phyloP scores from a whole-genome alignment of 2,888 invertebrate genomes.

The Rotaria magnacalcarata region DNA sequence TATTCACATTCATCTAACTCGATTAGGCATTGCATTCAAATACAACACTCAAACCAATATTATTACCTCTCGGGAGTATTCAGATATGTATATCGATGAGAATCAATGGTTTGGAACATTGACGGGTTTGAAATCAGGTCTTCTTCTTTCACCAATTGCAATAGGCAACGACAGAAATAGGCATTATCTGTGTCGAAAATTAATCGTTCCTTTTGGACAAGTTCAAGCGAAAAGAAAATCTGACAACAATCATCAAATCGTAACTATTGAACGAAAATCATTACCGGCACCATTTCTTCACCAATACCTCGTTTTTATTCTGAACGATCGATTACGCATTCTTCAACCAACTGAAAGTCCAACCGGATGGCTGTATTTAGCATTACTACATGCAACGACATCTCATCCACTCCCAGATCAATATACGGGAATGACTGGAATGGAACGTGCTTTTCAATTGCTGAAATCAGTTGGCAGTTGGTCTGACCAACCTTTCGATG shows the following conservation, averaged over 20 bases:
- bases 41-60: neutral
- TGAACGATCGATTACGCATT: slow-evolving; percentile 30
- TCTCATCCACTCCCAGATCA: neutral
- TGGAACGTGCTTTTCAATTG: slow-evolving; percentile 32
- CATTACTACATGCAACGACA: slow-evolving; percentile 16
- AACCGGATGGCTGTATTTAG: slow-evolving; percentile 15
- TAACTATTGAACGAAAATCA: neutral
- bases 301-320: neutral
- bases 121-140: neutral
- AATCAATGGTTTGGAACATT: slow-evolving; percentile 10
- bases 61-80: neutral
- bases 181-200: neutral
- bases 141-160: neutral
- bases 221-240: neutral
- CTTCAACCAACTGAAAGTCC: slow-evolving; percentile 17
- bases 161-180: neutral
- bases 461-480: neutral
- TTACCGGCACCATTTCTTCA: too few species aligned
- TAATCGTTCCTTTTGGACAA: slow-evolving; percentile 17
- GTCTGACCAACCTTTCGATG: slow-evolving; percentile 12
- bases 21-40: slow-evolving; percentile 1
- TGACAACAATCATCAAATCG: neutral
- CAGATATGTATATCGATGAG: slow-evolving; percentile 27
- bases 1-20: slow-evolving; percentile 5
- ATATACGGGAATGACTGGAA: slow-evolving; percentile 27